Base-by-base conservation (phyloP, 2,888 invertebrate species). In the Volucella bombylans region DNA sequence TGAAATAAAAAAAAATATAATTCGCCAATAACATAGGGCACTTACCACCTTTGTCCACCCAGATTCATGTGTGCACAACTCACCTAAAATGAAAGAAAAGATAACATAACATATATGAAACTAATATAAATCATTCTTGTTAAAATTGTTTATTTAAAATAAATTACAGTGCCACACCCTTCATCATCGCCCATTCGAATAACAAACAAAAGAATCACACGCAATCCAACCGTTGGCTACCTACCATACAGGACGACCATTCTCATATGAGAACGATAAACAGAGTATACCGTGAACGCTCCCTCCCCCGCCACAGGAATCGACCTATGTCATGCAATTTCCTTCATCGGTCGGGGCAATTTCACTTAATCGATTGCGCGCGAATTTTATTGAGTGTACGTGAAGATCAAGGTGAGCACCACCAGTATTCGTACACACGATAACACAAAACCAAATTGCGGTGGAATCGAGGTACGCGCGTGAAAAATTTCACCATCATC, bases 361-460 rank as follows among this genome's bases (percentile, higher is more conserved):
- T 85, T 72, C 71, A 81, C 71, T 81, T 81, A 85, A 81, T 85
- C 85, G 80, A 85, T 85, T 62, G 68, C 31, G 71, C 77, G 85
- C 68, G 76, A 85, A 85, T 68, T 85, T 85, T 85, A 85, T 85
- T 77, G 85, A 85, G 72, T 68, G 85, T 72, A 80, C 85, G 85
- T 81, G 76, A 85, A 80, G 80, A 80, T 85, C 80, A 76, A 68
- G 74, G 67, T 47, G 71, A 31, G 23, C 38, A 55, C 43, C 47
- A 23, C 62, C 4, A 3, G n/a, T 14, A 45, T 43, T 43, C 4
- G 11, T 23, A 50, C 61, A 23, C 61, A 15, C 59, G 41, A 38
- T 43, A 50, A 71, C 23, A 23, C 68, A 18, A 67, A 43, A 61
- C 57, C 8, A 73, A 64, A 82, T 73, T 73, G 79, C 59, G 45